Evolutionary conservation across 2,113 vertebrate genomes (phyloP), one percentile per base, ranked within the genome.

Genomic region (Vidua chalybeata): DNA sequence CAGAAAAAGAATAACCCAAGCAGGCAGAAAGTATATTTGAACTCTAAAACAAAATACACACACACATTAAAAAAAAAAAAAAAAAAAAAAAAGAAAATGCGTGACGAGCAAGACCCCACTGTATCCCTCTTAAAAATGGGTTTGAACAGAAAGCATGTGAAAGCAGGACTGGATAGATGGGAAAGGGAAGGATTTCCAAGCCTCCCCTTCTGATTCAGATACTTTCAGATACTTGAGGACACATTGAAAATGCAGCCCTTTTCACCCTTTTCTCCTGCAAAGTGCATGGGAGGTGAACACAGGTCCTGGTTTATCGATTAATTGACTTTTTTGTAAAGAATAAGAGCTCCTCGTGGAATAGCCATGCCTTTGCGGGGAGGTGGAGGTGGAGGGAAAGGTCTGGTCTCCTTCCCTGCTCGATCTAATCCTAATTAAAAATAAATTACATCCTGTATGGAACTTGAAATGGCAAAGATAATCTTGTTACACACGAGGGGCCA

Each of bases 391-490:
- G 61, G 49, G 6, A 15, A 81, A 96, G 93, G 95, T 93, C 95
- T 92, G 75, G 74, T 95, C 94, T 93, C 92, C 89, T 96, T 97
- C 94, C 93, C 96, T 94, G 87, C 90, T 92, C 94, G 88, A 95
- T 95, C 96, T 98, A 98, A 98, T 98, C 98, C 98, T 98, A 98
- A 98, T 98, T 98, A 98, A 98, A 98, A 98, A 98, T 98, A 98
- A 98, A 98, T 98, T 97, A 98, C 98, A 98, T 97, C 97, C 97
- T 92, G 96, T 76, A 97, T 93, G 94, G 97, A 97, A 97, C 92
- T 97, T 97, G 96, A 97, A 98, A 97, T 96, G 97, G 96, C 95
- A 97, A 95, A 95, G 97, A 96, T 98, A 98, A 98, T 98, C 98
- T 98, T 97, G 97, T 98, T 98, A 92, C 63, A 93, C 91, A 64